These are phyloP conservation scores for Regulus satrapa DNA, from an alignment of 2,113 vertebrate genomes.

Conservation along the genomic window DNA sequence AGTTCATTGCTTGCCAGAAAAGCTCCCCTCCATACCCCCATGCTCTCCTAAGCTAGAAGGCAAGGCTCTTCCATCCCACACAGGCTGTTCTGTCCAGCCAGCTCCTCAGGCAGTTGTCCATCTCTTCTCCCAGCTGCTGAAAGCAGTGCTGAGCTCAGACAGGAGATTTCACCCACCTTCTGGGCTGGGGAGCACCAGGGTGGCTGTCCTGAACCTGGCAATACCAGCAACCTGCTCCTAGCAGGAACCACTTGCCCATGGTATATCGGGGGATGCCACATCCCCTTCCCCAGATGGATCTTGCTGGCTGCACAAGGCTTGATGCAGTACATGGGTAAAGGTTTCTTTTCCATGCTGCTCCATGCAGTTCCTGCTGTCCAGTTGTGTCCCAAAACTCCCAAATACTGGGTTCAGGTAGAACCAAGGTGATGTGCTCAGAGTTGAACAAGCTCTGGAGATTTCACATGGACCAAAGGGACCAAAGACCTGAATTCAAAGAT, in stretches of 20 bases:
- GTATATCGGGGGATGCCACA: neutral
- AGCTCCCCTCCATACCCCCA: neutral
- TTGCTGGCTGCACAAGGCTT: neutral
- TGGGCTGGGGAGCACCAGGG: neutral
- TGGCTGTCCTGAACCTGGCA: neutral
- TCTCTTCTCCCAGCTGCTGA: neutral
- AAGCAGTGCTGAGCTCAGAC: neutral
- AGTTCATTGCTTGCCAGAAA: neutral
- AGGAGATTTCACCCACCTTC: neutral
- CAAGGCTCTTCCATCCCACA: neutral
- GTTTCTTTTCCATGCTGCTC: neutral
- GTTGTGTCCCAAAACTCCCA: neutral
- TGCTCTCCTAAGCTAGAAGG: neutral
- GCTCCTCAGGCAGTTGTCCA: neutral
- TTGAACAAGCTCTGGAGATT: neutral
- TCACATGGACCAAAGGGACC: neutral
- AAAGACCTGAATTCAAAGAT: neutral
- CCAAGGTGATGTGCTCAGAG: neutral
- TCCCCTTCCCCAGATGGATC: neutral
- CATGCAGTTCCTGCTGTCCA: neutral
- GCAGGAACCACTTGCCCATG: neutral
- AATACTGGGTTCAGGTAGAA: neutral
- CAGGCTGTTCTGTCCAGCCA: neutral
- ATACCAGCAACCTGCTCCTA: neutral
- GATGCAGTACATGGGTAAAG: neutral